These are phyloP conservation scores for Zootermopsis nevadensis DNA, from an alignment of 2,888 invertebrate genomes.

Conservation along the genomic window DNA sequence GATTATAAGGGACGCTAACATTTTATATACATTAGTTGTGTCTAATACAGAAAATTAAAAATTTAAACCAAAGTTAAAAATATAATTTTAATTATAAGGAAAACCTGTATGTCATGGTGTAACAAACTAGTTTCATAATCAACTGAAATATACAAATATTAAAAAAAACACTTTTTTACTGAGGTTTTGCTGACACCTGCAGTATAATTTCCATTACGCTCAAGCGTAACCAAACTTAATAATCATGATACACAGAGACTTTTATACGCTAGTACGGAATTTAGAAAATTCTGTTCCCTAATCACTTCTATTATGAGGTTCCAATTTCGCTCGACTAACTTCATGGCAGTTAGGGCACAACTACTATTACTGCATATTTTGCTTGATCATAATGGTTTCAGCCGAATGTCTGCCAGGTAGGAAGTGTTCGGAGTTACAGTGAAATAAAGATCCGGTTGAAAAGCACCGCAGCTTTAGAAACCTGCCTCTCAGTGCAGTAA, in stretches of 20 bases:
- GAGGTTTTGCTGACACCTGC: not conserved
- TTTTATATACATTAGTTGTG: not conserved
- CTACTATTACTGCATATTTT: not conserved
- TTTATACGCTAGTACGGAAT: not conserved
- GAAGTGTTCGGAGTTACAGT: not conserved
- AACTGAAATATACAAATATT: not conserved
- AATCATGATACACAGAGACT: not conserved
- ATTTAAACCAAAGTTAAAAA: conserved; percentile 9
- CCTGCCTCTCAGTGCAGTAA: too few relatives aligned
- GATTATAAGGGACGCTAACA: conserved; percentile 16
- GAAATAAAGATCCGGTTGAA: not conserved
- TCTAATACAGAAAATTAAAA: not conserved
- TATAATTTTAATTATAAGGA: conserved; percentile 5
- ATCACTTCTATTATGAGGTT: not conserved
- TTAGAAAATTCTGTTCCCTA: not conserved
- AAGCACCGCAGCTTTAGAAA: too few relatives aligned
- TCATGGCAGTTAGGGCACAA: not conserved
- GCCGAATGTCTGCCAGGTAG: not conserved
- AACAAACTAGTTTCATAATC: not conserved
- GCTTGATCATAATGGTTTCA: not conserved
- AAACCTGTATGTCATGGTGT: not conserved
- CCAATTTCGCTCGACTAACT: not conserved
- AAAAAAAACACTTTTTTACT: not conserved
- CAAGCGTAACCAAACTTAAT: not conserved
- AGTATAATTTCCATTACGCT: not conserved